Evolutionary conservation across 2,113 vertebrate species (phyloP).

Genomic region (Actinemys pallida): DNA sequence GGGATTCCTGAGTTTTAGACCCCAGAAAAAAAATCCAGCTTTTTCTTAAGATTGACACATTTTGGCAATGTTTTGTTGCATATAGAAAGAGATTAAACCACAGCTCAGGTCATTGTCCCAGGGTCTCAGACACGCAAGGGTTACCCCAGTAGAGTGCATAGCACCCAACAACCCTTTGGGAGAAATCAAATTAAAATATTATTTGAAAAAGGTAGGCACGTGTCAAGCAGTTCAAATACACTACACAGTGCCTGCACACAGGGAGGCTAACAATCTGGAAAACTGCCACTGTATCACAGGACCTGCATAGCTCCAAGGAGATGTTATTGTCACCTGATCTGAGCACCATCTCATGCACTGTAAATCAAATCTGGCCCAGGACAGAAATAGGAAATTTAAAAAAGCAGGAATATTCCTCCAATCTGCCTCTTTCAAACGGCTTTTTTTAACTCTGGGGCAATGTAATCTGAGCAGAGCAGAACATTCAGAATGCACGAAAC

Average conservation of each 20-base stretch:
- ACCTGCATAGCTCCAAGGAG: neutral
- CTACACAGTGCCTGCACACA: neutral
- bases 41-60: neutral
- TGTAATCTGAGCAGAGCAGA: too few species aligned
- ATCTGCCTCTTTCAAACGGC: too few species aligned
- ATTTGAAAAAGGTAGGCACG: neutral
- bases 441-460: too few species aligned
- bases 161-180: neutral
- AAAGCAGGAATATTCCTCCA: too few species aligned
- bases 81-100: neutral
- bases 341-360: neutral
- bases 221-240: neutral
- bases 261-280: neutral
- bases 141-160: neutral
- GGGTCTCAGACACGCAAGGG: neutral
- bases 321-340: neutral
- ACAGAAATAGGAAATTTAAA: too few species aligned
- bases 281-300: neutral
- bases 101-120: neutral
- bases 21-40: neutral
- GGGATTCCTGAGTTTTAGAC: neutral
- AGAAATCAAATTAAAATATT: neutral
- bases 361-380: neutral
- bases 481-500: too few species aligned
- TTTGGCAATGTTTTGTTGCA: neutral